Evolutionary conservation across 2,888 invertebrate genomes (phyloP).

Genomic region (Cryptocephalus primarius): DNA sequence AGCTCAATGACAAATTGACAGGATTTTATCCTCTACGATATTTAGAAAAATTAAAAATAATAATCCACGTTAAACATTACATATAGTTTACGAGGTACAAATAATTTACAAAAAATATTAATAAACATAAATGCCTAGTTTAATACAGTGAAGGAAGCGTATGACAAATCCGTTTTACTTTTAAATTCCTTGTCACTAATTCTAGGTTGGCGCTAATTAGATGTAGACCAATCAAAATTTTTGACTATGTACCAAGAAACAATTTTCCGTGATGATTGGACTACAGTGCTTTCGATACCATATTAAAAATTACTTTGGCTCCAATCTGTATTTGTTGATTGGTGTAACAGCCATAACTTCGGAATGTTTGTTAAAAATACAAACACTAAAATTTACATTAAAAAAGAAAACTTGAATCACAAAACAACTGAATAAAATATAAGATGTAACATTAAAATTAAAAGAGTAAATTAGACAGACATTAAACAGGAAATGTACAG

Average conservation of each 20-base stretch:
- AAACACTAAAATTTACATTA: neutral
- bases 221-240: too few relatives aligned
- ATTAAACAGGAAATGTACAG: too few relatives aligned
- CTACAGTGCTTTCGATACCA: too few relatives aligned
- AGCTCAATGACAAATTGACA: slow-evolving; percentile 9
- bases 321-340: too few relatives aligned
- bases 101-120: neutral
- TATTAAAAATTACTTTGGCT: too few relatives aligned
- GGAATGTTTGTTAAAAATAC: neutral
- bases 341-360: neutral
- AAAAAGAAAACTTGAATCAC: neutral
- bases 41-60: slow-evolving; percentile 14
- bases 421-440: too few relatives aligned
- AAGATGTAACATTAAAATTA: too few relatives aligned
- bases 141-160: neutral
- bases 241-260: too few relatives aligned
- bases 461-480: too few relatives aligned
- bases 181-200: slow-evolving; percentile 4
- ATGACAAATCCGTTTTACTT: neutral
- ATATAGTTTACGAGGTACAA: slow-evolving; percentile 2
- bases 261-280: too few relatives aligned
- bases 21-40: neutral
- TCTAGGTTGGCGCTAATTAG: slow-evolving; percentile 11
- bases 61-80: slow-evolving; percentile 8
- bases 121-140: neutral